Base-by-base conservation (phyloP, 2,888 invertebrate species). In the Melanotus villosus region DNA sequence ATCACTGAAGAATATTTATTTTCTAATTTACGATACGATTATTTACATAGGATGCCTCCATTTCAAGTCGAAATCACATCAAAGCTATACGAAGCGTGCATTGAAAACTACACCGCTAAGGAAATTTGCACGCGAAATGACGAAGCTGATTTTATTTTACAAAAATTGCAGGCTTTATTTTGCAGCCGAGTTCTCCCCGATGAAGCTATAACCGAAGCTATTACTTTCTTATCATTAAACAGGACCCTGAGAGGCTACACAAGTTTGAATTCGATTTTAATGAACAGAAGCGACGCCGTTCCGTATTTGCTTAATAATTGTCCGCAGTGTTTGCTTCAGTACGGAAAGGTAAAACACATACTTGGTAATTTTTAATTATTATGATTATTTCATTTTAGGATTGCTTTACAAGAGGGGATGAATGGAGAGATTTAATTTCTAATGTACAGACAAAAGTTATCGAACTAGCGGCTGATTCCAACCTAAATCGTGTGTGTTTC, bases 321-420 rank as follows among this genome's bases (percentile, higher is more conserved):
- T 73, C 91, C 91, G 0, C 88, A 88, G 73, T 89, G 88, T 77
- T 80, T 91, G 26, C 83, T 91, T 73, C 89, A 90, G 65, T 92
- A 90, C 80, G 90, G 90, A 50, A 90, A 91, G 87, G 91, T 91
- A 80, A 79, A 18, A 9, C 18, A 14, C 5, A 0, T 16, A 16
- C 16, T 6, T 34, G 26, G 70, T 74, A 32, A 23, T 34, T 4
- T 4, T 26, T 12, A 34, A 45, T 34, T 38, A 56, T 64, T 21
- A 18, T 18, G 0, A 38, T 21, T 23, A 6, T n/a, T 45, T 62
- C 54, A 32, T 80, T 80, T 64, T 47, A 85, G 85, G 86, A 86
- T 73, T 82, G 84, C 50, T 85, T 86, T 66, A 79, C 77, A 2
- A 80, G 79, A 73, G 81, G 82, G 16, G 83, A 84, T 36, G 86